Base-by-base conservation (phyloP, 2,113 vertebrate species). In the Acrocephalus kingi region DNA sequence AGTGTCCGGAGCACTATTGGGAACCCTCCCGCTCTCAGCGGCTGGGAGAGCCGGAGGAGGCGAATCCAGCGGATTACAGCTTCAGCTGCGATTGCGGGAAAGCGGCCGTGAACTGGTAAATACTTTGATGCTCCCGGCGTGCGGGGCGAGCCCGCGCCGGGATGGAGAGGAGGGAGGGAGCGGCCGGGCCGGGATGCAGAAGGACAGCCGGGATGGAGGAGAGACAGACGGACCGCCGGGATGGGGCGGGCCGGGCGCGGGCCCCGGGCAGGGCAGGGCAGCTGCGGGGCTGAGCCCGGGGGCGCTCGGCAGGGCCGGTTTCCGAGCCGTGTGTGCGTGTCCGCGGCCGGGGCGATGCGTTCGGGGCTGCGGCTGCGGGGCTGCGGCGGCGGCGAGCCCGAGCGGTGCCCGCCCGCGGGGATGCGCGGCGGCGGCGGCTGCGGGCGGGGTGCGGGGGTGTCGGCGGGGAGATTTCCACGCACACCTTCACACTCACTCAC, bases 21-120 rank as follows among this genome's bases (percentile, higher is more conserved):
- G 89, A 87, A 74, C 71, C 74, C 93, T 93, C 88, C 92, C 52
- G 95, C 85, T 95, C 89, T 19, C 85, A 43, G 94, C 93, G 86
- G 92, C 96, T 64, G 75, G 92, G 88, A 89, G 88, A 73, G 93
- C 75, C 63, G 58, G 72, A 66, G 79, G 83, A 88, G 69, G 48
- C 43, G 90, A 85, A 94, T 41, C 89, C 97, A 25, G 43, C 7
- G 96, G 93, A 95, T 92, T 79, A 79, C 92, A 71, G 93, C 75
- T 93, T 46, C 71, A 27, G 82, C 93, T 41, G 78, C 48, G 89
- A 59, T 89, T 91, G 85, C 87, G 84, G 75, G 82, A 45, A 87
- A 97, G 90, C 97, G 63, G 51, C 94, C 89, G 75, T 78, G 77
- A 96, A 96, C 97, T 96, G 98, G 97, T 98, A 98, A 98, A 98